These are phyloP conservation scores for Chloropsis cyanopogon DNA, from an alignment of 2,113 vertebrate genomes.

Conservation along the genomic window DNA sequence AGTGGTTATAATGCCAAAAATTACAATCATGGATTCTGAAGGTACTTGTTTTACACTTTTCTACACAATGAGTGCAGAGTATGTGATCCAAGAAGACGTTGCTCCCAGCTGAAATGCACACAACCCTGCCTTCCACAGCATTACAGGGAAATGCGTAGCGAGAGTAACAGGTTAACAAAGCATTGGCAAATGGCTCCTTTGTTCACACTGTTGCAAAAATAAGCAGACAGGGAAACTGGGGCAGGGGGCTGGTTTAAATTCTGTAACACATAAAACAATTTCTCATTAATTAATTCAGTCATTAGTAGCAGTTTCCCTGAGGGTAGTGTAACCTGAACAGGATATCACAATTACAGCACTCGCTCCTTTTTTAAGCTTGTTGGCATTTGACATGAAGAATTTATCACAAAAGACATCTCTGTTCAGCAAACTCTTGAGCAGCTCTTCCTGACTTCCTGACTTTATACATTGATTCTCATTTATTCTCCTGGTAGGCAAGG, in stretches of 20 bases:
- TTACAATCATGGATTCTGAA: constrained; percentile 24
- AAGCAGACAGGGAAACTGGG: constrained; percentile 3
- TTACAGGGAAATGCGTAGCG: not conserved
- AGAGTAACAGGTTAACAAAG: constrained; percentile 61
- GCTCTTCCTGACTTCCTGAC: not conserved
- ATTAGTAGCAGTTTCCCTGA: constrained; percentile 28
- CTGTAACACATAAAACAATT: constrained; percentile 22
- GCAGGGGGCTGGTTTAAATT: constrained; percentile 24
- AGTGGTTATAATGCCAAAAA: constrained; percentile 27
- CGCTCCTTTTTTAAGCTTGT: not conserved
- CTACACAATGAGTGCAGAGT: constrained; percentile 40
- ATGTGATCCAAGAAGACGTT: constrained; percentile 50
- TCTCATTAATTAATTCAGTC: constrained; percentile 53
- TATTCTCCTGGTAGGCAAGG: not conserved
- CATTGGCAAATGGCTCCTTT: constrained; percentile 56
- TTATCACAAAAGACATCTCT: constrained; percentile 33
- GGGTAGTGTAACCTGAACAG: constrained; percentile 55
- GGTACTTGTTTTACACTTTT: constrained; percentile 66
- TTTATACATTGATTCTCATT: not conserved
- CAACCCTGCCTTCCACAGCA: not conserved
- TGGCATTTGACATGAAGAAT: constrained; percentile 35
- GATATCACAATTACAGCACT: constrained; percentile 50
- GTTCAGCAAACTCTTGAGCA: not conserved
- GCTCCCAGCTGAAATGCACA: constrained; percentile 54
- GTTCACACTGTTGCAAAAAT: constrained; percentile 24